Evolutionary conservation across 2,888 invertebrate species (phyloP).

Genomic region (Julus scandinavius): DNA sequence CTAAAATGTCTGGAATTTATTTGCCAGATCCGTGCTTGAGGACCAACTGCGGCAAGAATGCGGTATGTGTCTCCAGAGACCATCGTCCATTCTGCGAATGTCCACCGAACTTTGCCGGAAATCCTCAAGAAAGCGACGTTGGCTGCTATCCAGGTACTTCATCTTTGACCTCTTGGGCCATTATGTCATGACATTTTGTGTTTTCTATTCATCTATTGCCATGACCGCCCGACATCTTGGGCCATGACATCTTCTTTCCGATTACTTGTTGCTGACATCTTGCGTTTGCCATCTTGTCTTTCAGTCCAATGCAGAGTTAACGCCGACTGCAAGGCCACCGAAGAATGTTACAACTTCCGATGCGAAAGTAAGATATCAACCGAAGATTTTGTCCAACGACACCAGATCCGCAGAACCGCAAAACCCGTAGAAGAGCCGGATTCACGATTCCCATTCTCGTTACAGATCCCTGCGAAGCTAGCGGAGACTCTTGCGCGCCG

Average conservation of each 20-base stretch:
- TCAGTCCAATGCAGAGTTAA: constrained; percentile 56
- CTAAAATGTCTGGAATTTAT: neutral
- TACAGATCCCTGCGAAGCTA: constrained; percentile 81
- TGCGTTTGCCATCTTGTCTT: neutral
- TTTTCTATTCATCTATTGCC: neutral
- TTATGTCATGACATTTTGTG: neutral
- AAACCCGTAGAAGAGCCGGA: neutral
- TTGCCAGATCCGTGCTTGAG: constrained; percentile 77
- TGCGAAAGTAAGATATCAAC: constrained; percentile 54
- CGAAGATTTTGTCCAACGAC: neutral
- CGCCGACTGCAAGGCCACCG: constrained; percentile 48
- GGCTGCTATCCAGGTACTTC: constrained; percentile 78
- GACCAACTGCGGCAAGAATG: constrained; percentile 79
- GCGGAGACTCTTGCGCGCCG: constrained; percentile 76
- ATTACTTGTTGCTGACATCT: neutral
- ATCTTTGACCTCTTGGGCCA: neutral
- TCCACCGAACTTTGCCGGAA: constrained; percentile 81
- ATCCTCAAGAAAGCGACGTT: constrained; percentile 72
- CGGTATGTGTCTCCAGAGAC: constrained; percentile 78
- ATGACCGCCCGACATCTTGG: neutral
- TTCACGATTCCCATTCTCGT: neutral
- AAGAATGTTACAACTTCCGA: constrained; percentile 57
- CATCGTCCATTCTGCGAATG: constrained; percentile 81
- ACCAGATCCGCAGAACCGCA: neutral
- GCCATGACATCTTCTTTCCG: neutral